These are phyloP conservation scores for Leptatherina wallacei DNA, from an alignment of 2,797 vertebrate species.

Conservation along the genomic window DNA sequence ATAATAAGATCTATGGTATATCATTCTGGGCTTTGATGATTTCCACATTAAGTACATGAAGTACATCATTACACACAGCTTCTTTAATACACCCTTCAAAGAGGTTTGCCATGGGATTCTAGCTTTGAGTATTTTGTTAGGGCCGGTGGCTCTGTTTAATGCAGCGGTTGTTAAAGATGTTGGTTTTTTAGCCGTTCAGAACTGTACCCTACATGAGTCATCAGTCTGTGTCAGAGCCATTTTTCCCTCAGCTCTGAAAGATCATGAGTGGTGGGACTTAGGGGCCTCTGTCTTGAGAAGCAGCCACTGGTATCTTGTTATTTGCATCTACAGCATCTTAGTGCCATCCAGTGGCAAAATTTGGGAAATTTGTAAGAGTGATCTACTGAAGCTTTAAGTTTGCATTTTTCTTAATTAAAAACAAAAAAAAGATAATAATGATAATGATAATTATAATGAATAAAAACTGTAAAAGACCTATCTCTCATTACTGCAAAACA, in stretches of 20 bases:
- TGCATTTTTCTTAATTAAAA: too few species aligned
- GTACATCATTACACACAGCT: constrained; percentile 6
- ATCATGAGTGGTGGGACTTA: constrained; percentile 71
- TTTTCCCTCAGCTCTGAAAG: constrained; percentile 54
- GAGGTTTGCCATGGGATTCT: not conserved
- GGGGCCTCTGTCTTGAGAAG: constrained; percentile 49
- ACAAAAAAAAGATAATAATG: too few species aligned
- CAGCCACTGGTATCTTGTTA: constrained; percentile 18
- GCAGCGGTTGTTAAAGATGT: constrained; percentile 30
- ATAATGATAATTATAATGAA: not conserved
- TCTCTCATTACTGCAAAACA: not conserved
- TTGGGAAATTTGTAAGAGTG: not conserved
- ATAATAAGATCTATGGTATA: not conserved
- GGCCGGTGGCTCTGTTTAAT: constrained; percentile 16
- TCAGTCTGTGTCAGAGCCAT: constrained; percentile 67
- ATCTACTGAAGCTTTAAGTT: not conserved
- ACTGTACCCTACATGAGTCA: constrained; percentile 57
- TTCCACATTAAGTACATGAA: not conserved
- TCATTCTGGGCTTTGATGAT: not conserved
- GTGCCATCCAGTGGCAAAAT: constrained; percentile 66
- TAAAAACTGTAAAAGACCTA: not conserved
- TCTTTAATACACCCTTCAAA: constrained; percentile 7
- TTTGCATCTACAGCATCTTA: constrained; percentile 35
- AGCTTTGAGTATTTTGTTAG: not conserved
- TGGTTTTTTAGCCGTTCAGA: constrained; percentile 48